Evolutionary conservation across 2,888 invertebrate species (phyloP), one percentile per base, ranked within the genome.

Genomic region (Heterodera filipjevi): DNA sequence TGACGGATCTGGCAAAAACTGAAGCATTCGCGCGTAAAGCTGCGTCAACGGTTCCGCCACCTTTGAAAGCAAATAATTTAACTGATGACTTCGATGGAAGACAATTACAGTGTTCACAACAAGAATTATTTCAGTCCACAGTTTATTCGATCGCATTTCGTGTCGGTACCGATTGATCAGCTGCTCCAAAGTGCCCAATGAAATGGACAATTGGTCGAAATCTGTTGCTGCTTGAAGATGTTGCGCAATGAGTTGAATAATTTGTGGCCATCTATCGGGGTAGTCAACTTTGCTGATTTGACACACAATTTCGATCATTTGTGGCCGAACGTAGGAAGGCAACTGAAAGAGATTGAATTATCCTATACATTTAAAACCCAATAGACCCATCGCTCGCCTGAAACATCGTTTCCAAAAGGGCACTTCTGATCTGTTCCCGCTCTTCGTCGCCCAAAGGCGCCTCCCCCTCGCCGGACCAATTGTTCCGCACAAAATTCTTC

Each of bases 41-140:
- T 95, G 94, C 0, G 98, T 98, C 64, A 99, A 92, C 0, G 97
- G 95, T 86, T 94, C 93, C 0, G 98, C 96, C 91, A 99, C 94
- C 84, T 85, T 77, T 44, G 83, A 76, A 44, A 32, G 59, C 30
- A 49, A 46, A 49, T n/a, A 53, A 66, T 12, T n/a, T 10, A n/a
- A 8, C 22, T 68, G 16, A 39, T 68, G 72, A 32, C 6, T 35
- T 1, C 16, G 30, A 64, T 53, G 30, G 19, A 2, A 30, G 70
- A 14, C 2, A 80, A 71, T 32, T 49, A 81, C 81, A 53, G 64
- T 74, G 32, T 95, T 95, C 83, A 99, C 90, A 0, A 99, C 98
- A 91, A 94, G 94, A 90, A 96, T 96, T 81, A 99, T 98, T 91
- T 99, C 99, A 76, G 93, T 93, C 97, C 98, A 99, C 3, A 99